These are phyloP conservation scores for Drosophila serrata DNA, from an alignment of 1,140 invertebrate genomes.

Conservation along the genomic window DNA sequence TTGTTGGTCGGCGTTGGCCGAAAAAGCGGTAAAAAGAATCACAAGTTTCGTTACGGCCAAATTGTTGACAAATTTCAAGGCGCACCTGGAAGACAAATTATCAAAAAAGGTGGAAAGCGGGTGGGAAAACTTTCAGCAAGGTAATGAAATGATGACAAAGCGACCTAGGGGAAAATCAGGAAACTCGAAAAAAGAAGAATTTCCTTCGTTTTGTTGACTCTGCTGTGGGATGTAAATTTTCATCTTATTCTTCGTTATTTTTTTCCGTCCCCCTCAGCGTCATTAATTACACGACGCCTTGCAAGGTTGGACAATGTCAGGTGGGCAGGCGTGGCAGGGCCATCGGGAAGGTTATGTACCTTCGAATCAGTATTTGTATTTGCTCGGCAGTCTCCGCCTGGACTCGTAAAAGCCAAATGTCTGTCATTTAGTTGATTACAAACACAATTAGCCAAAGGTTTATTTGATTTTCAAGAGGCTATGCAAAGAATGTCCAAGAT, in stretches of 20 bases:
- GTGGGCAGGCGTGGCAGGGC: constrained; percentile 37
- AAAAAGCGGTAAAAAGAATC: constrained; percentile 56
- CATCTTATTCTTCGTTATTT: constrained; percentile 16
- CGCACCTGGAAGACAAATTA: constrained; percentile 82
- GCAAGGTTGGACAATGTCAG: constrained; percentile 37
- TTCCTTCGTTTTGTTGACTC: constrained; percentile 68
- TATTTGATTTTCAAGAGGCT: constrained; percentile 77
- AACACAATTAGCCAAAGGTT: constrained; percentile 80
- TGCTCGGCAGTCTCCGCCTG: constrained; percentile 37
- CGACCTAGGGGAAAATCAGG: constrained; percentile 48
- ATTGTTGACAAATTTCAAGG: constrained; percentile 83
- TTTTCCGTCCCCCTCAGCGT: constrained; percentile 17
- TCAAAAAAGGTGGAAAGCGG: constrained; percentile 38
- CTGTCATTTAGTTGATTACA: constrained; percentile 80
- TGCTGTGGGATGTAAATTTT: constrained; percentile 68
- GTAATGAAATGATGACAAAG: constrained; percentile 83
- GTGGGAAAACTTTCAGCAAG: constrained; percentile 65
- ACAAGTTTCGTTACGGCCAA: constrained; percentile 70
- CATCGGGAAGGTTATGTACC: constrained; percentile 29
- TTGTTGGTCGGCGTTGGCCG: constrained; percentile 44
- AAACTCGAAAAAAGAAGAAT: constrained; percentile 33
- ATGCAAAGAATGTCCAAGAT: constrained; percentile 54
- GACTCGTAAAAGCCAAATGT: constrained; percentile 68
- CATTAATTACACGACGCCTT: constrained; percentile 71
- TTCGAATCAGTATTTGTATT: constrained; percentile 65